These are phyloP conservation scores for Candidula unifasciata DNA, from an alignment of 2,888 invertebrate genomes.

Conservation along the genomic window DNA sequence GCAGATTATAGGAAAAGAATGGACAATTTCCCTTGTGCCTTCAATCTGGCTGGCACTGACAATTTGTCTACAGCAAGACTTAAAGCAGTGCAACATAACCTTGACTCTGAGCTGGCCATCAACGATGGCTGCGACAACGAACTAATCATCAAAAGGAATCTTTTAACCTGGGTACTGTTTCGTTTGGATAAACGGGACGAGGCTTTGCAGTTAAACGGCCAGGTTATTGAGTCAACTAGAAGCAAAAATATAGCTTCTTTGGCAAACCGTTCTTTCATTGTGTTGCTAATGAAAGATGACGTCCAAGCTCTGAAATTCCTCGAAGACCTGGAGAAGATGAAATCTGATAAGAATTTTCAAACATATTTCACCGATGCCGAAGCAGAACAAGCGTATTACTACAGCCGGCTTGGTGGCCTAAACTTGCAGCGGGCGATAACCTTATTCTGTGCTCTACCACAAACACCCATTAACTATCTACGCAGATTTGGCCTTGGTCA, in stretches of 20 bases:
- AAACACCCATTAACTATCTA: not conserved
- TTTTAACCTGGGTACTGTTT: not conserved
- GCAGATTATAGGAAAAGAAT: not conserved
- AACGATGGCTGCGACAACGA: not conserved
- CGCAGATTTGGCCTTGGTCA: conserved; percentile 16
- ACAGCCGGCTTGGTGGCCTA: conserved; percentile 2
- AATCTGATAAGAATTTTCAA: not conserved
- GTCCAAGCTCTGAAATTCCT: not conserved
- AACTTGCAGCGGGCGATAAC: not conserved
- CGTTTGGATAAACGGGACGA: not conserved
- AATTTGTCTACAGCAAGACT: not conserved
- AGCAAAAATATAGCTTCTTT: not conserved
- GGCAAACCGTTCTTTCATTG: not conserved
- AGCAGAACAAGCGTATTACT: conserved; percentile 24
- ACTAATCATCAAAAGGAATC: not conserved
- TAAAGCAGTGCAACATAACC: not conserved
- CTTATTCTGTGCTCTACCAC: not conserved
- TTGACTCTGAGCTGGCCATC: not conserved
- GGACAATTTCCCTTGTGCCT: not conserved
- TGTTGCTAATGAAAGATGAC: not conserved
- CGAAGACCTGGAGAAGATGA: not conserved
- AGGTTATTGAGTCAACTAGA: not conserved
- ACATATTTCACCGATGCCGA: not conserved
- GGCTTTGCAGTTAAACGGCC: not conserved
- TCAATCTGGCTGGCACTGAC: not conserved